A percentile compares a stretch with the other conserved stretches of the same genome.
These are phyloP conservation scores for Eupithecia dodoneata DNA, from an alignment of 2,888 invertebrate species.

Conservation along the genomic window DNA sequence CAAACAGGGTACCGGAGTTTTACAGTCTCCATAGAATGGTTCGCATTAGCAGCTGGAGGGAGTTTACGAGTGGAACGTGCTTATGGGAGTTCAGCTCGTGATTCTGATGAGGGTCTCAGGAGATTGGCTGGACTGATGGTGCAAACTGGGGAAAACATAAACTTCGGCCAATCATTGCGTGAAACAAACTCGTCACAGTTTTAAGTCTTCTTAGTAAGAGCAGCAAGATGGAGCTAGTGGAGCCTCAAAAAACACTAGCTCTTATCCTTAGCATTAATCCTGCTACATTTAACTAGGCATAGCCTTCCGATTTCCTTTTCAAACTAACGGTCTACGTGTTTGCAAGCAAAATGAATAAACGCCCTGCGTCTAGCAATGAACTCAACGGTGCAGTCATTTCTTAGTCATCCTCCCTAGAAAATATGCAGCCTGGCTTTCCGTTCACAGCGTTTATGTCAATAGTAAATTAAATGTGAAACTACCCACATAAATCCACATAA, in stretches of 20 bases:
- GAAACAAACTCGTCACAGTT: not conserved
- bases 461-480: not conserved
- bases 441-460: not conserved
- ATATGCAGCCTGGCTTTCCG: not conserved
- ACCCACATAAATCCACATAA: conserved; percentile 6
- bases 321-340: not conserved
- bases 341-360: not conserved
- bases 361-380: not conserved
- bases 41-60: not conserved
- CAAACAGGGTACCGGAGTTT: not conserved
- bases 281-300: not conserved
- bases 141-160: not conserved
- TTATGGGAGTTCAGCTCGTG: conserved; percentile 10
- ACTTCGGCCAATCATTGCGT: not conserved
- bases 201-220: not conserved
- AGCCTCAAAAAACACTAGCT: no score
- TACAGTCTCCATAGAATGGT: conserved; percentile 2
- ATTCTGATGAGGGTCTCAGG: not conserved
- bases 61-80: conserved; percentile 10
- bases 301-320: not conserved
- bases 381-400: not conserved
- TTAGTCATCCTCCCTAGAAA: conserved; percentile 2
- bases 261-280: no score
- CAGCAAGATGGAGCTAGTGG: not conserved
- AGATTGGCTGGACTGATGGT: not conserved